A percentile compares a stretch with the other conserved stretches of the same genome.
Evolutionary conservation across 2,888 invertebrate genomes (phyloP).

Genomic region (Xestoiulus laeticollis): DNA sequence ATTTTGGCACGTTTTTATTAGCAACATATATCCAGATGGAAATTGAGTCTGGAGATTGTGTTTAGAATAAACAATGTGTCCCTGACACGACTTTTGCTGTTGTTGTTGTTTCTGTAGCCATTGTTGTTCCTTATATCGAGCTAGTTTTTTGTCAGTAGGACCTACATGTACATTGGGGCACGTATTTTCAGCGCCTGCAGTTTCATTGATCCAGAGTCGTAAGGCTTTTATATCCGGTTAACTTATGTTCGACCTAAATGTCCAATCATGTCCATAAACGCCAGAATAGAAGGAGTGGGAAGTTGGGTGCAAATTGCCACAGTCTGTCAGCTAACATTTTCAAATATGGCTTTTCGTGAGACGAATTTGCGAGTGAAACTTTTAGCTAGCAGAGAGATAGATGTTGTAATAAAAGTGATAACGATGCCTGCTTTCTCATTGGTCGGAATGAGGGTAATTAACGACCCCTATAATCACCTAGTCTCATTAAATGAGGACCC

Average conservation of each 20-base stretch:
- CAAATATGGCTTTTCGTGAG: background rate
- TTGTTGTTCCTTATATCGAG: background rate
- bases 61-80: background rate
- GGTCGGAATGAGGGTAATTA: background rate
- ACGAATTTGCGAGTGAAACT: background rate
- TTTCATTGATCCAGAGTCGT: background rate
- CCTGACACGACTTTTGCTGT: background rate
- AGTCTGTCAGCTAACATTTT: background rate
- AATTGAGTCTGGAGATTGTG: background rate
- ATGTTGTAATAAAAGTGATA: background rate
- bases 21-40: no score
- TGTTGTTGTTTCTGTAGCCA: background rate
- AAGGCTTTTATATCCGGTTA: background rate
- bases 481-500: no score
- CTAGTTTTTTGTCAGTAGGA: background rate
- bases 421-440: background rate
- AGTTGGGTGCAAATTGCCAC: background rate
- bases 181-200: no score
- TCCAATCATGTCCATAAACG: slow-evolving; percentile 19
- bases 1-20: slow-evolving; percentile 4
- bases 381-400: no score
- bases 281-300: background rate
- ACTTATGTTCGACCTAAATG: slow-evolving; percentile 16
- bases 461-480: slow-evolving; percentile 31
- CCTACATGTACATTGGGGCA: background rate